These are phyloP conservation scores for Anisognathus igniventris DNA, from an alignment of 2,797 vertebrate species.

Conservation along the genomic window DNA sequence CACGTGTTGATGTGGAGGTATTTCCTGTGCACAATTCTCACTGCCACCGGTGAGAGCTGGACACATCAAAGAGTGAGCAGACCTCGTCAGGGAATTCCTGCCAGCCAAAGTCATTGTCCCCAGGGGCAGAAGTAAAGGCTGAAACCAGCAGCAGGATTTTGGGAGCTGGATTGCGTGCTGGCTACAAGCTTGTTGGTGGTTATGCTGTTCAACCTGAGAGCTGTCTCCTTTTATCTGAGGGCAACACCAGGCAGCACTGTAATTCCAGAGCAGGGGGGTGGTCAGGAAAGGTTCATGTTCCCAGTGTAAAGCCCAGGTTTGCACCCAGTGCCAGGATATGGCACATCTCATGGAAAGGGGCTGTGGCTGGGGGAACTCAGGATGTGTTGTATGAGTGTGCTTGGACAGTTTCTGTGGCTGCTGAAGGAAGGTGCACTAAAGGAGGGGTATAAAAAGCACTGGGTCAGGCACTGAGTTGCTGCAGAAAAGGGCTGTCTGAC, in stretches of 20 bases:
- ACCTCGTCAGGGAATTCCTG: neutral
- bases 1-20: neutral
- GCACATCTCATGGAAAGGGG: neutral
- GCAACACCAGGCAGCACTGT: fast-evolving
- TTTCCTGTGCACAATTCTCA: neutral
- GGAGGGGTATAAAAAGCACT: neutral
- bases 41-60: neutral
- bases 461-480: neutral
- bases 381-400: neutral
- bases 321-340: neutral
- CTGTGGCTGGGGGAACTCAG: fast-evolving
- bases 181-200: neutral
- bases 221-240: neutral
- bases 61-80: neutral
- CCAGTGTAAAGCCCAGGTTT: fast-evolving
- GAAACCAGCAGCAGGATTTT: neutral
- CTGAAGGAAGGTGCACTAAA: neutral
- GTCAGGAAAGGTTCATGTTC: neutral
- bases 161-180: neutral
- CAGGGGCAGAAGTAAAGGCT: neutral
- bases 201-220: neutral
- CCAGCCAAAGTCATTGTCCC: neutral
- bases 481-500: neutral
- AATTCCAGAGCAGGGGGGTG: neutral
- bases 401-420: neutral